Evolutionary conservation across 2,113 vertebrate genomes (phyloP).

Genomic region (Struthidea cinerea): DNA sequence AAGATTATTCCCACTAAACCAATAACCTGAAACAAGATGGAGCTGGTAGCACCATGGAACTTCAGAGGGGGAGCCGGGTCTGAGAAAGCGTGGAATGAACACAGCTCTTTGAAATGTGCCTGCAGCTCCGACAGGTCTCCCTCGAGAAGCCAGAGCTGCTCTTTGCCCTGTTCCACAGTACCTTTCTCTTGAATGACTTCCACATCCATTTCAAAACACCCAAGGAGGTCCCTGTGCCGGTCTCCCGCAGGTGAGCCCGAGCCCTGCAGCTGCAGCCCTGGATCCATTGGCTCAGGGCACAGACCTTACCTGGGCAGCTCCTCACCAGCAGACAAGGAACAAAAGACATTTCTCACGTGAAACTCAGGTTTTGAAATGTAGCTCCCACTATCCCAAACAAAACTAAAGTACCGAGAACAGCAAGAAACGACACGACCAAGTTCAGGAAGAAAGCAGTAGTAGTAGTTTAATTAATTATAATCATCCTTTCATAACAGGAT

Average conservation of each 20-base stretch:
- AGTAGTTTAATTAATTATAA: too few species aligned
- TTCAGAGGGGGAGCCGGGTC: neutral
- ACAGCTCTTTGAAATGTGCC: rapidly evolving
- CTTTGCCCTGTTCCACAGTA: neutral
- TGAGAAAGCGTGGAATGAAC: neutral
- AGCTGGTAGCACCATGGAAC: neutral
- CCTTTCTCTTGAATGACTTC: neutral
- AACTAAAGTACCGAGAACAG: too few species aligned
- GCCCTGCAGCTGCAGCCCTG: neutral
- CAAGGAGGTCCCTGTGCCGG: neutral
- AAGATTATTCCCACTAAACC: neutral
- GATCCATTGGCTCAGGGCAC: too few species aligned
- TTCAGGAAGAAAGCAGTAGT: too few species aligned
- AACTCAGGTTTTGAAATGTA: neutral
- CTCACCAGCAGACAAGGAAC: neutral
- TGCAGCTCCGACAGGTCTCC: neutral
- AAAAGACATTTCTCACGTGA: neutral
- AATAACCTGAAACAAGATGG: neutral
- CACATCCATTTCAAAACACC: neutral
- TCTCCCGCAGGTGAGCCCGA: neutral
- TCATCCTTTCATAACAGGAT: too few species aligned
- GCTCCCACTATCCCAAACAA: neutral
- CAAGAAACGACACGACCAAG: too few species aligned
- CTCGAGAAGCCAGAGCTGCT: neutral
- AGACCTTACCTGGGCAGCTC: too few species aligned